Percentiles rank a stretch among this genome's conserved stretches.
Evolutionary conservation across 2,113 vertebrate species (phyloP).

Genomic region (Prinia subflava): DNA sequence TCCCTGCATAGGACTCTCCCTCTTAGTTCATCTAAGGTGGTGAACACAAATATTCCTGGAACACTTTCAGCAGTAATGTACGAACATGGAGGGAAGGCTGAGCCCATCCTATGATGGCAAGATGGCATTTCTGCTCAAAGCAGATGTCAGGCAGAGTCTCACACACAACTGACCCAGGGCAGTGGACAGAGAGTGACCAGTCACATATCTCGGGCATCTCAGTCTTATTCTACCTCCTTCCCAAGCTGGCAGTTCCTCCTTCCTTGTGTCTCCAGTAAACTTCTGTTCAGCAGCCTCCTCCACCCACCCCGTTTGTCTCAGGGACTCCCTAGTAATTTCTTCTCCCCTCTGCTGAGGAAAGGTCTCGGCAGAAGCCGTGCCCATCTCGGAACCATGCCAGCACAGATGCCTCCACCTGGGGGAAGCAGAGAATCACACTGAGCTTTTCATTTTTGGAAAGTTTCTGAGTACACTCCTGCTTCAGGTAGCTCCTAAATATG

Average conservation of each 20-base stretch:
- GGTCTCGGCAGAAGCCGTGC: not conserved
- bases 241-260: not conserved
- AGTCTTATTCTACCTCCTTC: not conserved
- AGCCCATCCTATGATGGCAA: not conserved
- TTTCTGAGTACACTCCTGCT: not conserved
- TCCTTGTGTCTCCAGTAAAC: not conserved
- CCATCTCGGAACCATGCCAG: not conserved
- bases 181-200: not conserved
- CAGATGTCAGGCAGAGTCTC: not conserved
- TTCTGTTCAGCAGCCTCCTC: not conserved
- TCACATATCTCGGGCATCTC: not conserved
- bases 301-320: not conserved
- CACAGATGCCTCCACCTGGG: slow-evolving; percentile 29
- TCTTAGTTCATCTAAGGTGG: not conserved
- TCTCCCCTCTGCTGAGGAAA: not conserved
- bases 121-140: not conserved
- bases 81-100: not conserved
- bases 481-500: not conserved
- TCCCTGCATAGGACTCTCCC: not conserved
- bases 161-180: not conserved
- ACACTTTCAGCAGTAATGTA: not conserved
- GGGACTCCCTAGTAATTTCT: not conserved
- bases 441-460: not conserved
- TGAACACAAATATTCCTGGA: not conserved
- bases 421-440: slow-evolving; percentile 43